Conservation (phyloP, 2,888 invertebrate species). For the Lepas anatifera region DNA sequence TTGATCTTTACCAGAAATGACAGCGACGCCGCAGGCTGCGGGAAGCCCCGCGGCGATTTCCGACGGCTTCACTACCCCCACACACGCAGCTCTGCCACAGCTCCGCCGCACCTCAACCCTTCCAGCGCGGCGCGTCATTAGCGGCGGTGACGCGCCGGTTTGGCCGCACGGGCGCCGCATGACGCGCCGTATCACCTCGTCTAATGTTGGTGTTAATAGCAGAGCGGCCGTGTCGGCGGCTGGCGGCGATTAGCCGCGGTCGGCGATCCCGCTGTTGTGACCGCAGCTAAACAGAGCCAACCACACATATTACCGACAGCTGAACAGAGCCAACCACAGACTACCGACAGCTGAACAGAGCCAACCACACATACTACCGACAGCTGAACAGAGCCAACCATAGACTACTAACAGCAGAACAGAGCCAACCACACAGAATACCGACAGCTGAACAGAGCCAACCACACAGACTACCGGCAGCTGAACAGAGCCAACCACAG, state of each 20-base stretch:
- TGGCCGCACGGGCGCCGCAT: background rate
- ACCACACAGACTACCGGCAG: background rate
- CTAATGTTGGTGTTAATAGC: background rate
- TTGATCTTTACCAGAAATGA: no score
- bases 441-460: background rate
- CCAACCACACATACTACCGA: no score
- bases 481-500: no score
- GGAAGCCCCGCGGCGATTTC: no score
- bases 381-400: no score
- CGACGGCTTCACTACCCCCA: no score
- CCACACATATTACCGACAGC: background rate
- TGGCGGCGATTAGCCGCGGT: background rate
- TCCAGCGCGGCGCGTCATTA: background rate
- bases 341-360: background rate
- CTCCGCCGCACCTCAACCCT: background rate
- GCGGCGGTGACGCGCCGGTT: constrained; percentile 1
- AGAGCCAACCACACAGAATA: background rate
- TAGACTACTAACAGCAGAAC: background rate
- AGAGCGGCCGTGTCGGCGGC: background rate
- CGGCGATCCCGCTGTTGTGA: background rate
- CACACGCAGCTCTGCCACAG: no score
- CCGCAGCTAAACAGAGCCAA: background rate
- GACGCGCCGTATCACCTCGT: background rate
- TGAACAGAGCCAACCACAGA: no score
- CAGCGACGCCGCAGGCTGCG: no score